Evolutionary conservation across 2,113 vertebrate genomes (phyloP).

Genomic region (Myiozetetes cayanensis): DNA sequence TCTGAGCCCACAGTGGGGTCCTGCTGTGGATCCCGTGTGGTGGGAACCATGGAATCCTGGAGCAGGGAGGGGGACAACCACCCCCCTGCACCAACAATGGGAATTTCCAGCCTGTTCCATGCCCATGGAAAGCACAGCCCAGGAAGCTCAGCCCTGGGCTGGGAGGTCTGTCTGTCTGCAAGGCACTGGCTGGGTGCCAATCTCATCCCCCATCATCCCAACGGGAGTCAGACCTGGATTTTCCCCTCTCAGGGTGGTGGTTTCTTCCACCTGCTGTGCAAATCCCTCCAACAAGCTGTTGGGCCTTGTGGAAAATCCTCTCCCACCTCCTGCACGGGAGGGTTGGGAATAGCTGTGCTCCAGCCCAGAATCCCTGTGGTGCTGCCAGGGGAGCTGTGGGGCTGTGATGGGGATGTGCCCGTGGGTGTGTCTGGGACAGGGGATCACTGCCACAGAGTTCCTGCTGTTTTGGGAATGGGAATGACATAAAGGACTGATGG

Average conservation of each 20-base stretch:
- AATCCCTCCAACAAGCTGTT: neutral
- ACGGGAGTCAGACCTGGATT: rapidly evolving
- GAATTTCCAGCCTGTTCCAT: neutral
- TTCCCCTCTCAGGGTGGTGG: neutral
- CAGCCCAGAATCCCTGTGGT: rapidly evolving
- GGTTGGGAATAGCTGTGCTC: rapidly evolving
- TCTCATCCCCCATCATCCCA: rapidly evolving
- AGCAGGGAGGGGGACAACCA: neutral
- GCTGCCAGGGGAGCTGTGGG: neutral
- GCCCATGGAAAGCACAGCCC: rapidly evolving
- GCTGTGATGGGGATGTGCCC: rapidly evolving
- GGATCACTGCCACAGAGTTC: rapidly evolving
- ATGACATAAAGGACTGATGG: neutral
- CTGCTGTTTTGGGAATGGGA: neutral
- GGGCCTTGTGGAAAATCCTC: neutral
- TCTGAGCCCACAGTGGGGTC: rapidly evolving
- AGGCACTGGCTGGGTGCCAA: rapidly evolving
- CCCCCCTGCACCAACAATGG: neutral
- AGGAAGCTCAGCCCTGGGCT: rapidly evolving
- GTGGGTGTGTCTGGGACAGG: rapidly evolving
- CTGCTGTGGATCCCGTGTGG: rapidly evolving
- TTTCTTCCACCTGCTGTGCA: neutral
- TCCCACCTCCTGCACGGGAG: neutral
- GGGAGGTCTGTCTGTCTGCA: neutral
- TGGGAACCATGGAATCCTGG: neutral